Conservation (phyloP, 2,888 invertebrate species). For the Athetis lepigone region DNA sequence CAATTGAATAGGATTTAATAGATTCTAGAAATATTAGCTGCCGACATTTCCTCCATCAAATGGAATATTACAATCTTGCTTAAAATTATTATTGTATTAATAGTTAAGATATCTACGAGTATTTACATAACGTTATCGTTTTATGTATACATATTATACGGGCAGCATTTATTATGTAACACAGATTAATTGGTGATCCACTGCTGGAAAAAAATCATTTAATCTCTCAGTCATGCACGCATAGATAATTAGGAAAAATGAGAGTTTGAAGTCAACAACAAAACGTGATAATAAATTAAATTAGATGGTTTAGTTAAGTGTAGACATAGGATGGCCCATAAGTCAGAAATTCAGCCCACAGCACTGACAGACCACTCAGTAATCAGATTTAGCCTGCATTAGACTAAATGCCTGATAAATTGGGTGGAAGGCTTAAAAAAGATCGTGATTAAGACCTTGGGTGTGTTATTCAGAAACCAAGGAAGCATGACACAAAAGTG, state of each 20-base stretch:
- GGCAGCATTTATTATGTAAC: conserved; percentile 22
- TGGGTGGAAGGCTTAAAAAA: too few species aligned
- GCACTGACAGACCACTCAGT: too few species aligned
- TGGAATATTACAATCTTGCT: conserved; percentile 25
- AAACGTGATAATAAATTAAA: conserved; percentile 4
- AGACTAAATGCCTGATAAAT: too few species aligned
- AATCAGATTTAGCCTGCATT: too few species aligned
- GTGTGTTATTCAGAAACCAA: too few species aligned
- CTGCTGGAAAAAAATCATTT: conserved; percentile 1
- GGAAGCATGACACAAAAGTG: too few species aligned
- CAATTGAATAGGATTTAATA: too few species aligned
- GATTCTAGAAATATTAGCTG: too few species aligned
- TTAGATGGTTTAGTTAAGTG: too few species aligned
- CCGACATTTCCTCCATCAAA: conserved; percentile 32
- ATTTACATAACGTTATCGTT: conserved; percentile 39
- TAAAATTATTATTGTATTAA: conserved; percentile 29
- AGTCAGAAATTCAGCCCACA: too few species aligned
- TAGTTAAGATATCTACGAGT: conserved; percentile 20
- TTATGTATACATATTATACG: background rate
- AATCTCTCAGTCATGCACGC: background rate
- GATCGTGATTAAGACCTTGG: too few species aligned
- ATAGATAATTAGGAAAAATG: background rate
- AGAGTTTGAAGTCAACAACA: background rate
- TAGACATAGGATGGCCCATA: too few species aligned
- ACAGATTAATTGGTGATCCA: background rate